Evolutionary conservation across 1,140 invertebrate species (phyloP).

Genomic region (Pseudomyrmex concolor): DNA sequence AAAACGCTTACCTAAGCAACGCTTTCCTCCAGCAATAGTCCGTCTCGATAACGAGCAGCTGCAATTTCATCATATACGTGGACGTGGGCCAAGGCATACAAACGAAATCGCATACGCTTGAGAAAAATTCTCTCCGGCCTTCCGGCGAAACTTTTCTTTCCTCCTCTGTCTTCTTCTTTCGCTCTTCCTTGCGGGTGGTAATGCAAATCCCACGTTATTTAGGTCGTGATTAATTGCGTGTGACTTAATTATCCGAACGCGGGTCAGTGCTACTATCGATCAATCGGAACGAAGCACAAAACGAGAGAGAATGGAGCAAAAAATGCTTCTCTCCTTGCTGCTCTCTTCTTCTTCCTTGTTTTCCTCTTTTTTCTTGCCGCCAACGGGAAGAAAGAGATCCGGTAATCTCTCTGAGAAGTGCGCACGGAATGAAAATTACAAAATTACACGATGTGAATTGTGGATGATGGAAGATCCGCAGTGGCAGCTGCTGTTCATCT

Average conservation of each 20-base stretch:
- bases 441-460: background rate
- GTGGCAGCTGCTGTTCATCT: background rate
- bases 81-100: constrained; percentile 70
- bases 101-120: constrained; percentile 41
- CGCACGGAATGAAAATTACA: constrained; percentile 18
- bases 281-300: constrained; percentile 51
- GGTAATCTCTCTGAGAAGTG: background rate
- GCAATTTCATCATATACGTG: constrained; percentile 83
- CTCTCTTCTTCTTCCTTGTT: background rate
- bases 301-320: background rate
- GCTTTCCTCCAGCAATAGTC: constrained; percentile 83
- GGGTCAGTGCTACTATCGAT: constrained; percentile 58
- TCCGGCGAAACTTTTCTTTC: background rate
- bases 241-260: constrained; percentile 61
- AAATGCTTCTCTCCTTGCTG: background rate
- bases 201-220: constrained; percentile 29
- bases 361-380: background rate
- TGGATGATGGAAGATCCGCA: background rate
- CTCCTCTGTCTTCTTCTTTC: background rate
- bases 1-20: constrained; percentile 78
- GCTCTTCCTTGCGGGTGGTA: background rate
- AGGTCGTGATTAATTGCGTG: constrained; percentile 42
- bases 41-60: constrained; percentile 82
- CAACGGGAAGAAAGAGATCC: constrained; percentile 8
- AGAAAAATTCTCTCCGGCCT: constrained; percentile 1